Conservation (phyloP, 2,888 invertebrate genomes). For the Drosophila peninsularis region DNA sequence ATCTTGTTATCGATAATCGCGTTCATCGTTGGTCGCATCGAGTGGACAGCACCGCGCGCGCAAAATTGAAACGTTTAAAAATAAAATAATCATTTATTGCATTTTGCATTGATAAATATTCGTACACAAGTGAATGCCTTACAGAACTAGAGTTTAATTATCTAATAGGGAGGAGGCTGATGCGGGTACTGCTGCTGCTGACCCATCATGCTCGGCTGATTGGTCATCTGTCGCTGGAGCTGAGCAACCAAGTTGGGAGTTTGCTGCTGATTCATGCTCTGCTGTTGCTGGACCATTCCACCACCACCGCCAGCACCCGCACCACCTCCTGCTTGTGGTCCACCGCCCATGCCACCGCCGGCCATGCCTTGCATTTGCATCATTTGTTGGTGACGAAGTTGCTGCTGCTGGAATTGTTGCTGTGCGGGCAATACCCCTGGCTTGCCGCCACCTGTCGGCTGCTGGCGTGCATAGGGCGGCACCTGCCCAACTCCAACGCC, state of each 20-base stretch:
- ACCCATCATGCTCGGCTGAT: slow-evolving; percentile 82
- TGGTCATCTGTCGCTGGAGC: slow-evolving; percentile 87
- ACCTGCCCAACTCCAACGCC: slow-evolving; percentile 87
- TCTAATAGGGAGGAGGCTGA: slow-evolving; percentile 70
- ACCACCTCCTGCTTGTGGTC: slow-evolving; percentile 76
- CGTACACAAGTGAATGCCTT: slow-evolving; percentile 43
- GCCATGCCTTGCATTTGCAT: slow-evolving; percentile 86
- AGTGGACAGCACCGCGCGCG: slow-evolving; percentile 28
- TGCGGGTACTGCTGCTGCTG: slow-evolving; percentile 85
- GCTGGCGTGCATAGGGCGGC: slow-evolving; percentile 90
- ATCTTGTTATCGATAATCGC: slow-evolving; percentile 42
- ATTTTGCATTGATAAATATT: slow-evolving; percentile 65
- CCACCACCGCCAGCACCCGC: slow-evolving; percentile 76
- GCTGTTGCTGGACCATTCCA: slow-evolving; percentile 85
- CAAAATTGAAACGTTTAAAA: slow-evolving; percentile 24
- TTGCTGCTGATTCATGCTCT: slow-evolving; percentile 86
- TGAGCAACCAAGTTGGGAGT: slow-evolving; percentile 88
- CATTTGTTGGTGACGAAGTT: slow-evolving; percentile 90
- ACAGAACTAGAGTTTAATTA: slow-evolving; percentile 33
- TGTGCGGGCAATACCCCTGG: slow-evolving; percentile 82
- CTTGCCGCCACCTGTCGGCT: slow-evolving; percentile 80
- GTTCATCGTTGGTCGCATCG: slow-evolving; percentile 15
- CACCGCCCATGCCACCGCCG: slow-evolving; percentile 79
- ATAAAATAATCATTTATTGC: slow-evolving; percentile 62
- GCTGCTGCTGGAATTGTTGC: slow-evolving; percentile 85